Evolutionary conservation across 2,113 vertebrate genomes (phyloP).

Genomic region (Syrmaticus mikado): DNA sequence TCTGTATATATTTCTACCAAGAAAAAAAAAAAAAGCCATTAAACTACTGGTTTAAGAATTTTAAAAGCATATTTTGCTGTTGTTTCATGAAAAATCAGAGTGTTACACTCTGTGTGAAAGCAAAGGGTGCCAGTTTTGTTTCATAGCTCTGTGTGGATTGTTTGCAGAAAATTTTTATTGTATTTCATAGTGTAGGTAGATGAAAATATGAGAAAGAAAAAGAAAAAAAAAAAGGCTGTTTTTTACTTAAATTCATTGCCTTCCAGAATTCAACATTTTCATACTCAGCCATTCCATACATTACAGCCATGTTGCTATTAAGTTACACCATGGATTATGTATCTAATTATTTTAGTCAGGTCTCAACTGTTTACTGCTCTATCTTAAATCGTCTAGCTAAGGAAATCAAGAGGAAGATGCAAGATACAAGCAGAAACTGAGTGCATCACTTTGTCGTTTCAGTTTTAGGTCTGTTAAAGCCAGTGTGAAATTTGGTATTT

Average conservation of each 20-base stretch:
- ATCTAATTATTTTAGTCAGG: not conserved
- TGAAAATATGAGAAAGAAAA: not conserved
- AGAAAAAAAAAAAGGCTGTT: not conserved
- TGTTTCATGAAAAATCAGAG: not conserved
- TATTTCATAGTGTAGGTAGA: not conserved
- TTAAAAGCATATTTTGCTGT: not conserved
- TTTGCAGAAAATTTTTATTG: not conserved
- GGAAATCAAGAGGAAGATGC: not conserved
- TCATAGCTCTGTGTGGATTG: not conserved
- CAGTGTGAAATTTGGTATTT: not conserved
- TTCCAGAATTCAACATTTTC: not conserved
- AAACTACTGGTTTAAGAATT: constrained; percentile 6
- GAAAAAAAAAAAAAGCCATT: not conserved
- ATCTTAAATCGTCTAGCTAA: not conserved
- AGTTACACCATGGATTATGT: not conserved
- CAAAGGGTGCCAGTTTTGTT: not conserved
- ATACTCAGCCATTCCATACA: not conserved
- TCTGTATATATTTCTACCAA: constrained; percentile 23
- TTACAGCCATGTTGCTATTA: not conserved
- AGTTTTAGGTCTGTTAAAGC: not conserved
- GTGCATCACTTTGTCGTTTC: not conserved
- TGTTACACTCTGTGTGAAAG: not conserved
- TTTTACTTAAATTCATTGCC: not conserved
- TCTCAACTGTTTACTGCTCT: not conserved
- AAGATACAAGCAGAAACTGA: not conserved